These are phyloP conservation scores for Marisa cornuarietis DNA, from an alignment of 1,140 invertebrate species.

Conservation along the genomic window DNA sequence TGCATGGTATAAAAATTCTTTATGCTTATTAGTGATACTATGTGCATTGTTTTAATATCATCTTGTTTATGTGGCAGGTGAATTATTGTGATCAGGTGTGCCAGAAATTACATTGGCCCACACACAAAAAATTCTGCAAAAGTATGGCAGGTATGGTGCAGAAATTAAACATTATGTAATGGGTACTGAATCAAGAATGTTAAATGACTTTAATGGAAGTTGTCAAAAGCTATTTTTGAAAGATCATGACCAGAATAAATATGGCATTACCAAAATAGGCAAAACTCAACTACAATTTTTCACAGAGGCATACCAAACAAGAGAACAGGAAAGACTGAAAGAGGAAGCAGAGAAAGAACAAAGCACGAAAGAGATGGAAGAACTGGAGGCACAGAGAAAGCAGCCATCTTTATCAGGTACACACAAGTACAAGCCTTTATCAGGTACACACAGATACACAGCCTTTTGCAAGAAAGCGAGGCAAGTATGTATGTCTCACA, in stretches of 20 bases:
- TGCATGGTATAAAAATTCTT: not conserved
- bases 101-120: conserved; percentile 94
- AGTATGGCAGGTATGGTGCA: conserved; percentile 51
- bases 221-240: too few species aligned
- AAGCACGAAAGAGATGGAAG: not conserved
- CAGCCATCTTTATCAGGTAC: too few species aligned
- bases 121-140: conserved; percentile 86
- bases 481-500: too few species aligned
- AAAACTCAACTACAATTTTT: too few species aligned
- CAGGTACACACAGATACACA: too few species aligned
- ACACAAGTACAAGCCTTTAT: too few species aligned
- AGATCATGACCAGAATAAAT: too few species aligned
- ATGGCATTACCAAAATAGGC: too few species aligned
- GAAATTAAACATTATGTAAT: not conserved
- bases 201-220: too few species aligned
- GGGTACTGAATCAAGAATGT: too few species aligned
- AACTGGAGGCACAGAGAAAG: not conserved
- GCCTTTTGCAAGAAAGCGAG: too few species aligned
- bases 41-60: not conserved
- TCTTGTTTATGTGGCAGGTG: conserved; percentile 67
- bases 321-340: conserved; percentile 14
- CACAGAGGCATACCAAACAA: conserved; percentile 8
- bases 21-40: not conserved
- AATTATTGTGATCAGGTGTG: conserved; percentile 94
- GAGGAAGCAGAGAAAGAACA: conserved; percentile 2